Evolutionary conservation across 1,140 invertebrate genomes (phyloP), one percentile per base, ranked within the genome.

Genomic region (Tenebrio molitor): DNA sequence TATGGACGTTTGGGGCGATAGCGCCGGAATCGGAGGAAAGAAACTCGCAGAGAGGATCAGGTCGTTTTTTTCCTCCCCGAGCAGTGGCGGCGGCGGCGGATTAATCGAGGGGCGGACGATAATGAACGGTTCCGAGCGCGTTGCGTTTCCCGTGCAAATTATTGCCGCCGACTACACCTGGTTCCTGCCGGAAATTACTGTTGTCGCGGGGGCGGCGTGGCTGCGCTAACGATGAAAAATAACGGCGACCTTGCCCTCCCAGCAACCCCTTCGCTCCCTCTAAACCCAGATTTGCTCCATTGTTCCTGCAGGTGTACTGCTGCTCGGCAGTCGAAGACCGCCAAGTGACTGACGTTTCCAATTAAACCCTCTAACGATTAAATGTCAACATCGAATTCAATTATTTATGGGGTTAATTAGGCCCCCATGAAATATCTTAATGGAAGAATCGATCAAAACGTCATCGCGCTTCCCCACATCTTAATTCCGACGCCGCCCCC

Each of bases 301-400:
- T 53, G 46, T 58, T 29, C 6, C 23, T 29, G 3, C 23, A 14
- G 21, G n/a, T 29, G 19, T 58, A 5, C 10, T 58, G 50, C 19
- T 29, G 23, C 50, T 58, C 12, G 29, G 21, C 19, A 58, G 29
- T 58, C 50, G 50, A 58, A 58, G 50, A 58, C 50, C 50, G 23
- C 23, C 2, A 58, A 58, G 50, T 58, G 50, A 58, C 21, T 58
- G 50, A 58, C 50, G 23, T 58, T 58, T 58, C 19, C 50, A 58
- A 58, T 58, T 58, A 58, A 58, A 58, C 23, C 10, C 15, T 17
- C 1, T 58, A 58, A 58, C 50, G 50, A 58, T 58, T 58, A 58
- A 58, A 58, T 58, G 50, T 58, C 50, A 58, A 58, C 50, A 58
- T 58, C 50, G 29, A 58, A 58, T 58, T 58, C 50, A 58, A 58